phyloP scores from a whole-genome alignment of 2,113 vertebrate genomes.

The Hydrochoerus hydrochaeris region DNA sequence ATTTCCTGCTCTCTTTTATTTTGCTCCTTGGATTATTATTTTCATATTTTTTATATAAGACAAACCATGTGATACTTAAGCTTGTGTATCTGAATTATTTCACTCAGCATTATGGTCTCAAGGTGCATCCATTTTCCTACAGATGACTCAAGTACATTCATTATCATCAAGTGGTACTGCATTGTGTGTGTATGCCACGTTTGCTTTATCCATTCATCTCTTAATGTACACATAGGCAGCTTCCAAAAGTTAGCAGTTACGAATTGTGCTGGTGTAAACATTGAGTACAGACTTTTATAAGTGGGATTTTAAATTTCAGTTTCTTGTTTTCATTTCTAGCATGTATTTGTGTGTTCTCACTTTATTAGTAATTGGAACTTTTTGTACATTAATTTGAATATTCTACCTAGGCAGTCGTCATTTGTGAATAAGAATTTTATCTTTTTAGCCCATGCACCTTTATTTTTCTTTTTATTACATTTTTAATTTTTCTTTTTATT shows the following conservation, averaged over 20 bases:
- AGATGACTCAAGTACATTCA: background rate
- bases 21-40: background rate
- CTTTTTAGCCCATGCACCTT: background rate
- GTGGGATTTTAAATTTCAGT: background rate
- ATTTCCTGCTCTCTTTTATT: background rate
- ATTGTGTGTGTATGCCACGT: background rate
- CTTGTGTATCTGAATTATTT: background rate
- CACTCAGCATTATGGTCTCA: background rate
- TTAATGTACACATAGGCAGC: background rate
- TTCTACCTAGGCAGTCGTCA: background rate
- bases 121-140: background rate
- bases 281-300: background rate
- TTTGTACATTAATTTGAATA: background rate
- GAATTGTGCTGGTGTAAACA: background rate
- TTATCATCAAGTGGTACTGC: background rate
- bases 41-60: background rate
- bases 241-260: background rate
- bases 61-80: background rate
- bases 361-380: background rate
- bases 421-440: conserved; percentile 10
- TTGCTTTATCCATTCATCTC: background rate
- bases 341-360: background rate
- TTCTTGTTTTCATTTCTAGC: background rate
- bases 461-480: background rate
- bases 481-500: background rate